Evolutionary conservation across 2,113 vertebrate species (phyloP).

Genomic region (Leuciscus idus): DNA sequence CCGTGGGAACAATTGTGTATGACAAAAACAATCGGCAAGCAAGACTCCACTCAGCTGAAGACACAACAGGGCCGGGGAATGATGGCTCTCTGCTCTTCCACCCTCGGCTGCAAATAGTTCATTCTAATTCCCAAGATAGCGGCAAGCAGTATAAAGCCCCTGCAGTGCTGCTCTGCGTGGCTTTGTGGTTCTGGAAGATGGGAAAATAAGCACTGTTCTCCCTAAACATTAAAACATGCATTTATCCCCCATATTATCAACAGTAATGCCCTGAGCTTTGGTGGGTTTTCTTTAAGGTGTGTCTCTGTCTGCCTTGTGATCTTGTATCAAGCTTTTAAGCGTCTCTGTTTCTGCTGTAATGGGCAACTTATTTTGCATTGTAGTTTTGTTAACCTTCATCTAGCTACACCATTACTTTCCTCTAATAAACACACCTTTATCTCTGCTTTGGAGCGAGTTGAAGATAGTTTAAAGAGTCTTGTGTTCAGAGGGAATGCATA

Average conservation of each 20-base stretch:
- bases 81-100: conserved; percentile 40
- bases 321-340: not conserved
- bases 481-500: conserved; percentile 48
- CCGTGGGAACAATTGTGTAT: conserved; percentile 50
- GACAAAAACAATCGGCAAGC: conserved; percentile 48
- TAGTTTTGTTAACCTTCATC: not conserved
- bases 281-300: conserved; percentile 26
- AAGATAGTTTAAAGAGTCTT: conserved; percentile 34
- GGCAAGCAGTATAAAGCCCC: conserved; percentile 33
- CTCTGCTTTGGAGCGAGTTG: conserved; percentile 21
- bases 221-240: conserved; percentile 30
- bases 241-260: conserved; percentile 45
- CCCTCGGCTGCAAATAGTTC: conserved; percentile 54
- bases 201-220: conserved; percentile 42
- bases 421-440: conserved; percentile 23
- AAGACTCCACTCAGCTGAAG: conserved; percentile 38
- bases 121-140: conserved; percentile 51
- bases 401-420: not conserved
- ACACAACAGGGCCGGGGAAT: conserved; percentile 48
- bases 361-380: not conserved
- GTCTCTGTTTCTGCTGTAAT: not conserved
- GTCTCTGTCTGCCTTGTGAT: not conserved
- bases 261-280: not conserved
- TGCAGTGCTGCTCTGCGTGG: conserved; percentile 42
- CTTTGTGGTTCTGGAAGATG: conserved; percentile 43